A percentile compares a stretch with the other conserved stretches of the same genome.
phyloP scores from a whole-genome alignment of 2,888 invertebrate genomes.

The Phragmatobia fuliginosa region DNA sequence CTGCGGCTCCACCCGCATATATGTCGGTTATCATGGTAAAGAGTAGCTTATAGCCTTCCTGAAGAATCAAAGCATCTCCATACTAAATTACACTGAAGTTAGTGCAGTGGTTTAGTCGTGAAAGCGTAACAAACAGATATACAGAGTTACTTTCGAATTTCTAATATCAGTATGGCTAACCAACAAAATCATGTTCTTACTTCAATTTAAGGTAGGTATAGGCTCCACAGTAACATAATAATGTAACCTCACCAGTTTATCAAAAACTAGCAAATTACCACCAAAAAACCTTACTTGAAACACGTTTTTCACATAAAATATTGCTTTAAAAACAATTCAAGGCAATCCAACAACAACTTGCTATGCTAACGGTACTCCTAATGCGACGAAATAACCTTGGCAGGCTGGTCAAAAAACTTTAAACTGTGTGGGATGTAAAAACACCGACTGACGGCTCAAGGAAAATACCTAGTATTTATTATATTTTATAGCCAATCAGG shows the following conservation, averaged over 20 bases:
- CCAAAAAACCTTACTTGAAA: conserved; percentile 2
- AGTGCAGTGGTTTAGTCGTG: too few relatives aligned
- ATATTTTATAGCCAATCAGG: conserved; percentile 9
- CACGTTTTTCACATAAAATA: conserved; percentile 41
- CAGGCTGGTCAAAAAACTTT: conserved; percentile 45
- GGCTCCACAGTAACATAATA: not conserved
- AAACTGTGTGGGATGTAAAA: conserved; percentile 31
- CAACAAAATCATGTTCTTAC: not conserved
- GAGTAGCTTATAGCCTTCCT: too few relatives aligned
- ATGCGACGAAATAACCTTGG: conserved; percentile 41
- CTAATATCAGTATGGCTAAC: too few relatives aligned
- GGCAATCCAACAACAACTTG: conserved; percentile 33
- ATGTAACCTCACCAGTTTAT: not conserved
- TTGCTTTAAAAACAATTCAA: conserved; percentile 40
- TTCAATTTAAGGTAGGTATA: not conserved
- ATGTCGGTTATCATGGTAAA: too few relatives aligned
- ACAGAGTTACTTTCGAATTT: too few relatives aligned
- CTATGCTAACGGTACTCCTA: conserved; percentile 44
- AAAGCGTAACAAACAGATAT: too few relatives aligned
- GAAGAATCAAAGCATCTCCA: too few relatives aligned
- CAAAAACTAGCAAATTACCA: not conserved
- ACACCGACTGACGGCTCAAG: conserved; percentile 26
- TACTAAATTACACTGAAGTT: too few relatives aligned
- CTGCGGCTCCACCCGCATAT: too few relatives aligned
- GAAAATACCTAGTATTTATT: conserved; percentile 25